A percentile compares a stretch with the other conserved stretches of the same genome.
These are phyloP conservation scores for Heliothis peltigera DNA, from an alignment of 2,888 invertebrate genomes.

Conservation along the genomic window DNA sequence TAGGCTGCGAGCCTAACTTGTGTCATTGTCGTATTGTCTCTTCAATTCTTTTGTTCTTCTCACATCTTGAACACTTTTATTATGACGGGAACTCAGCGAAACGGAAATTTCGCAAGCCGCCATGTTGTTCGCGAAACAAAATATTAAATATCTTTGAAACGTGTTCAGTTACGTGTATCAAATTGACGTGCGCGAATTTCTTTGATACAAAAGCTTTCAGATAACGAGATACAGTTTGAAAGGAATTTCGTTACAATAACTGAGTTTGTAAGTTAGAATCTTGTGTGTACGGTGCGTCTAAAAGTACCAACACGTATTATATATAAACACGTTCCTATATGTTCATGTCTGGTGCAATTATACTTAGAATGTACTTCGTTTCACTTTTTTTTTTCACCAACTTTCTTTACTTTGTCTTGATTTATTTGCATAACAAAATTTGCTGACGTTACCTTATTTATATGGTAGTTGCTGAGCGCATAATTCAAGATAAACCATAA, in stretches of 20 bases:
- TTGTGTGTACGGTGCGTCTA: constrained; percentile 11
- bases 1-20: constrained; percentile 2
- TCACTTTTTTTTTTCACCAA: not conserved
- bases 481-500: constrained; percentile 23
- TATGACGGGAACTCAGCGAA: constrained; percentile 43
- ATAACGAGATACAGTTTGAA: constrained; percentile 37
- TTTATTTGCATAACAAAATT: not conserved
- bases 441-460: not conserved
- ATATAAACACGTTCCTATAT: not conserved
- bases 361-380: not conserved
- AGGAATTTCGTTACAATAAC: constrained; percentile 38
- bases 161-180: constrained; percentile 42
- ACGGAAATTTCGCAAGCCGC: constrained; percentile 44
- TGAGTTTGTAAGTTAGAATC: constrained; percentile 38
- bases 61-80: constrained; percentile 46
- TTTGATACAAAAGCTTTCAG: constrained; percentile 43
- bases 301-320: not conserved
- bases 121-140: constrained; percentile 28
- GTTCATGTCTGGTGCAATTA: not conserved
- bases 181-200: constrained; percentile 44
- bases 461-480: constrained; percentile 3
- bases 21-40: constrained; percentile 19
- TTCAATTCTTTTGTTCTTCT: constrained; percentile 29
- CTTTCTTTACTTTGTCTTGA: not conserved
- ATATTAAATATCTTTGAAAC: constrained; percentile 42